A percentile compares a stretch with the other conserved stretches of the same genome.
Conservation (phyloP, 1,140 invertebrate species). For the Stegodyphus mimosarum region DNA sequence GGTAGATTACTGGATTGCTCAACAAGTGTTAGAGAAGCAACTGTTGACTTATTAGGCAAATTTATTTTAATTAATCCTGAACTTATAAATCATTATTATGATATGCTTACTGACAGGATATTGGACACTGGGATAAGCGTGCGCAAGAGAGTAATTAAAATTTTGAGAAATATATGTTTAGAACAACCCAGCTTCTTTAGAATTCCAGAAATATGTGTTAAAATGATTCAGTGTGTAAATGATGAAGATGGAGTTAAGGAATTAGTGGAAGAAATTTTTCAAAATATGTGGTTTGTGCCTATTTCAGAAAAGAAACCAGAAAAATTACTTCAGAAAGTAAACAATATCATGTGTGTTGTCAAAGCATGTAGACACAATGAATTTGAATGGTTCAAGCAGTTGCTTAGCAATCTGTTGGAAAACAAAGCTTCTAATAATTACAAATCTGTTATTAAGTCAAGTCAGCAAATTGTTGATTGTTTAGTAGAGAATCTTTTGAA, state of each 20-base stretch:
- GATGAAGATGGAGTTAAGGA: slow-evolving; percentile 95
- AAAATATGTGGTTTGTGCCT: slow-evolving; percentile 99
- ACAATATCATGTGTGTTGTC: slow-evolving; percentile 97
- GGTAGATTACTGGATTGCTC: slow-evolving; percentile 96
- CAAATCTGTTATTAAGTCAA: slow-evolving; percentile 78
- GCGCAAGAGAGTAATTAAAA: slow-evolving; percentile 97
- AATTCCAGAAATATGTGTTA: slow-evolving; percentile 98
- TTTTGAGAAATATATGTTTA: slow-evolving; percentile 97
- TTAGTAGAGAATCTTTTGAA: slow-evolving; percentile 93
- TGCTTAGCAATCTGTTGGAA: slow-evolving; percentile 92
- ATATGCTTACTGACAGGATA: slow-evolving; percentile 94
- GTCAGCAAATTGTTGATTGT: slow-evolving; percentile 97
- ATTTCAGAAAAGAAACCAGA: slow-evolving; percentile 76
- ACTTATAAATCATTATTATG: slow-evolving; percentile 96
- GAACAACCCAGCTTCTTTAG: slow-evolving; percentile 95
- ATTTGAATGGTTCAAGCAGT: slow-evolving; percentile 95
- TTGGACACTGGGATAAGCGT: slow-evolving; percentile 98
- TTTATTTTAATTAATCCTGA: slow-evolving; percentile 96
- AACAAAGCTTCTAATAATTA: slow-evolving; percentile 79
- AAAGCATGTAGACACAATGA: slow-evolving; percentile 89
- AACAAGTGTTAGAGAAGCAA: slow-evolving; percentile 97
- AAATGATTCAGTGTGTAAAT: slow-evolving; percentile 97
- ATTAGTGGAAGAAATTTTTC: slow-evolving; percentile 97
- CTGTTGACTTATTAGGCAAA: slow-evolving; percentile 98
- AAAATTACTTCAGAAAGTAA: slow-evolving; percentile 79